These are phyloP conservation scores for Sorex maritimensis DNA, from an alignment of 2,797 vertebrate species.

Conservation along the genomic window DNA sequence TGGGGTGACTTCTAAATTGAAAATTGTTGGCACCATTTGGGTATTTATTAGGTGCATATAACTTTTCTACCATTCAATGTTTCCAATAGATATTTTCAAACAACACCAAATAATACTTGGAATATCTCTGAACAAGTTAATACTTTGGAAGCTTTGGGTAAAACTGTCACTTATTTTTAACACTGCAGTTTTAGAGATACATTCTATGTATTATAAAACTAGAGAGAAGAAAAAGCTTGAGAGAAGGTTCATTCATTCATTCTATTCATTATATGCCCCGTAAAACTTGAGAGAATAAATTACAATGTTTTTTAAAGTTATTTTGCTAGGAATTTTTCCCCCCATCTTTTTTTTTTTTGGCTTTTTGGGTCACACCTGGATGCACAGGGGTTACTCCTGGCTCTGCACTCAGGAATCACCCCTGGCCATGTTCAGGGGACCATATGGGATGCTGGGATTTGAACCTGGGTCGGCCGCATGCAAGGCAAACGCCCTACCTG, in stretches of 20 bases:
- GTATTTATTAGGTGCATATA: neutral
- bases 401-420: too few species aligned
- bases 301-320: neutral
- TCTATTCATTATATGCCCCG: neutral
- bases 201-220: neutral
- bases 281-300: neutral
- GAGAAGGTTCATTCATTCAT: neutral
- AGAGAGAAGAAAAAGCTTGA: neutral
- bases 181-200: neutral
- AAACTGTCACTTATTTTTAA: neutral
- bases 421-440: too few species aligned
- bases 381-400: too few species aligned
- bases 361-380: too few species aligned
- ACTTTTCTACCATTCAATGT: neutral
- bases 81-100: slow-evolving; percentile 12
- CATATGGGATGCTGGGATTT: too few species aligned
- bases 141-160: neutral
- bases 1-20: neutral
- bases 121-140: neutral
- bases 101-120: neutral
- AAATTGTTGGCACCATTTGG: neutral
- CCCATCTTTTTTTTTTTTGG: too few species aligned
- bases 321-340: neutral
- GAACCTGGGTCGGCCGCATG: too few species aligned
- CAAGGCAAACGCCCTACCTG: too few species aligned